These are phyloP conservation scores for Mermis nigrescens DNA, from an alignment of 2,888 invertebrate species.

Conservation along the genomic window DNA sequence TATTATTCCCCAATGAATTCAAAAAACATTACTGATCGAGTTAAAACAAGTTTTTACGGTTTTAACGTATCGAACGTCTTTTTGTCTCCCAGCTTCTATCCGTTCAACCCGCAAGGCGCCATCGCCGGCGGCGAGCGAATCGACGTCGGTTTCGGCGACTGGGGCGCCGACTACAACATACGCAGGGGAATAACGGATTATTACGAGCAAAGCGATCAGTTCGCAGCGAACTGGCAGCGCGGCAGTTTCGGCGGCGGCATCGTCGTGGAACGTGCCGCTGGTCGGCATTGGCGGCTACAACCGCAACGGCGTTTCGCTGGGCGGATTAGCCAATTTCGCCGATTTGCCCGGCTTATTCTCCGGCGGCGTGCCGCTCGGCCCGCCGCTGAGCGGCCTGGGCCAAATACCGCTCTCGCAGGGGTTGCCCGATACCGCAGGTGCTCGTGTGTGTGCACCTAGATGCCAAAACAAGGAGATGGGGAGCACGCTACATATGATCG, in stretches of 20 bases:
- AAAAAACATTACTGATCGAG: too few relatives aligned
- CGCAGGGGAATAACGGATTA: not conserved
- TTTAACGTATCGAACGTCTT: too few relatives aligned
- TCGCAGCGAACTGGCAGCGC: not conserved
- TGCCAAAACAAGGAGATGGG: too few relatives aligned
- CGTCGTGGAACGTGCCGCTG: conserved; percentile 1
- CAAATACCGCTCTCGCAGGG: not conserved
- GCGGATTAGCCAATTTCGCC: not conserved
- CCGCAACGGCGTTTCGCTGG: not conserved
- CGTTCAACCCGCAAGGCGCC: conserved; percentile 2
- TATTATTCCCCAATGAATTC: too few relatives aligned
- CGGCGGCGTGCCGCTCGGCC: conserved; percentile 1
- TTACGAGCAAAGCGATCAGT: not conserved
- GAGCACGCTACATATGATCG: too few relatives aligned
- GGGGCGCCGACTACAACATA: not conserved
- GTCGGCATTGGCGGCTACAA: conserved; percentile 1
- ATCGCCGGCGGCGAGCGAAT: not conserved
- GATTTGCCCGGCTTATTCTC: not conserved
- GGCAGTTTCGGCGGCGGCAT: not conserved
- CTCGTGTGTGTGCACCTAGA: too few relatives aligned
- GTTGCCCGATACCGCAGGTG: not conserved
- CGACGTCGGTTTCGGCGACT: conserved; percentile 6
- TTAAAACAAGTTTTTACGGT: too few relatives aligned
- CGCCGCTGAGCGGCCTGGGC: not conserved
- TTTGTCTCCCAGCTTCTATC: conserved; percentile 1